Conservation (phyloP, 1,140 invertebrate species). For the Heliothis subflexa region DNA sequence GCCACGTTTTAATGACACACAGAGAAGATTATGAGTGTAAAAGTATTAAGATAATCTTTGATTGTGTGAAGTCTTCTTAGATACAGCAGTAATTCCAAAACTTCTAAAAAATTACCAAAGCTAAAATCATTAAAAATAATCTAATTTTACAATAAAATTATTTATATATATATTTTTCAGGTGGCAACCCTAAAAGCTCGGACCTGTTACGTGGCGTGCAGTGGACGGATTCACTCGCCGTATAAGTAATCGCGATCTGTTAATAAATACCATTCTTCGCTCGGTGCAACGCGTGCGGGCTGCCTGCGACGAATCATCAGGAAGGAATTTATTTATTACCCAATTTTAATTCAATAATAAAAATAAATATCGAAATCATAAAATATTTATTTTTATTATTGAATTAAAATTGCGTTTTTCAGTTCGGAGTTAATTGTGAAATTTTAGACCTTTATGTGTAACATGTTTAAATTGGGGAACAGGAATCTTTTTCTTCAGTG, state of each 20-base stretch:
- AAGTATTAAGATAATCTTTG: no score
- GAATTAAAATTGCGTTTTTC: no score
- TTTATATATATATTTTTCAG: neutral
- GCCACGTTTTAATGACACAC: no score
- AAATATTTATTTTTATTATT: no score
- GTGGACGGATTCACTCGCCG: constrained; percentile 59
- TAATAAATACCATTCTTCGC: constrained; percentile 64
- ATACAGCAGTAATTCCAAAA: no score
- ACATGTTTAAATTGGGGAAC: no score
- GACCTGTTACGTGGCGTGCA: constrained; percentile 59
- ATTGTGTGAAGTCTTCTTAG: no score
- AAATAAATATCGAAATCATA: neutral
- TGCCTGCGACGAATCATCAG: constrained; percentile 51
- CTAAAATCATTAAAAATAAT: neutral
- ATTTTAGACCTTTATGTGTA: no score
- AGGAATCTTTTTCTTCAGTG: no score
- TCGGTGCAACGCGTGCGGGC: constrained; percentile 38
- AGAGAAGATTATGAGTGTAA: no score
- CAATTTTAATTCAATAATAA: no score
- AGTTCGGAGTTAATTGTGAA: no score
- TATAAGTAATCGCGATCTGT: constrained; percentile 63
- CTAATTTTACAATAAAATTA: neutral
- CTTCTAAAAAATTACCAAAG: neutral
- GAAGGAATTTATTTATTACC: neutral
- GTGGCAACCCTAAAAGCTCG: constrained; percentile 53